Conservation (phyloP, 2,113 vertebrate genomes). For the Caranx ignobilis region DNA sequence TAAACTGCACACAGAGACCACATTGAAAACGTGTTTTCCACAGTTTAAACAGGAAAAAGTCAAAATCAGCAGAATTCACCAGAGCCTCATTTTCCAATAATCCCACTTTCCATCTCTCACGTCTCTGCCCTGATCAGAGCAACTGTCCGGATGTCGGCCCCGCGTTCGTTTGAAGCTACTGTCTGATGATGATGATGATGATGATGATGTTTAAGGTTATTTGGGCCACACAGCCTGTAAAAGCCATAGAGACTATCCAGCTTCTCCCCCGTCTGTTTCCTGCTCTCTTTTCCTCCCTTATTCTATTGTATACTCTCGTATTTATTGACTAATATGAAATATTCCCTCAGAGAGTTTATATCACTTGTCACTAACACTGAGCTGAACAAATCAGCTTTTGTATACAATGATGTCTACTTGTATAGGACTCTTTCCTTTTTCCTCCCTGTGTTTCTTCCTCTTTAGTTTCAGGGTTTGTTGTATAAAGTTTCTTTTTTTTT, state of each 20-base stretch:
- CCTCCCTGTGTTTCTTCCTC: constrained; percentile 53
- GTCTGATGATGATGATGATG: background rate
- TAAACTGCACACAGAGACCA: background rate
- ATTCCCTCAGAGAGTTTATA: constrained; percentile 81
- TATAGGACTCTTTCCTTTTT: constrained; percentile 72
- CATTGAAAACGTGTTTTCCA: too few species aligned
- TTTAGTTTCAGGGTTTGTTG: constrained; percentile 65
- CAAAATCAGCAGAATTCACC: background rate
- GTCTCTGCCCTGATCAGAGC: constrained; percentile 31
- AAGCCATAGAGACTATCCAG: constrained; percentile 78
- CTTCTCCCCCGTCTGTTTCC: constrained; percentile 45
- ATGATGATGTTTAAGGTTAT: constrained; percentile 47
- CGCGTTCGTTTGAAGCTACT: constrained; percentile 21
- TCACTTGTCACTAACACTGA: constrained; percentile 84
- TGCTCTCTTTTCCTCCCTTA: constrained; percentile 18
- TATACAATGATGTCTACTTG: constrained; percentile 75
- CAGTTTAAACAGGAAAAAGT: background rate
- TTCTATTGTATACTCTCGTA: constrained; percentile 75
- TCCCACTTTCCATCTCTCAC: constrained; percentile 26
- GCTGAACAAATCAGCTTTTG: constrained; percentile 79
- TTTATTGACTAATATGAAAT: constrained; percentile 79
- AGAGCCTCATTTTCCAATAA: constrained; percentile 32
- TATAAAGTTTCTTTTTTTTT: constrained; percentile 59
- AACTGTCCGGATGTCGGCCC: background rate
- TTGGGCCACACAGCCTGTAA: constrained; percentile 67